Percentiles rank a stretch among this genome's conserved stretches.
phyloP scores from a whole-genome alignment of 35 echinoderm and acorn worm species.

The Stichopus chloronotus region DNA sequence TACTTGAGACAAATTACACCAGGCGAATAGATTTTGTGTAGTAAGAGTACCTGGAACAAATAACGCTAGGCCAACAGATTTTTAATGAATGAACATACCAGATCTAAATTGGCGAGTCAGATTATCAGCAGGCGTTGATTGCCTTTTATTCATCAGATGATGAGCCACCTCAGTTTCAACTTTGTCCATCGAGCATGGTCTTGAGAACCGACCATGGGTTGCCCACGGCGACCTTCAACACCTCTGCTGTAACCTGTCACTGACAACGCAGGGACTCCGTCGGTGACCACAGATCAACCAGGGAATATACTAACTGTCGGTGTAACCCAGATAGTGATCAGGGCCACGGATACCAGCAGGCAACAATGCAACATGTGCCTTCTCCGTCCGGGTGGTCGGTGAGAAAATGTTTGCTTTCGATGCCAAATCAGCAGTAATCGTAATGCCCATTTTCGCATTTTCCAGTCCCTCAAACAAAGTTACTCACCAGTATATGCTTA shows the following conservation, averaged over 20 bases:
- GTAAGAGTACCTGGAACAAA: no score
- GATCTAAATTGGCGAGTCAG: no score
- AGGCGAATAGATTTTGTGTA: no score
- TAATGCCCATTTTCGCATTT: no score
- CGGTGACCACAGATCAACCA: background rate
- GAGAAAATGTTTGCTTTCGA: background rate
- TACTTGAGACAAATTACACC: no score
- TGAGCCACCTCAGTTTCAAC: conserved; percentile 17
- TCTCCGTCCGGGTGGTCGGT: conserved; percentile 59
- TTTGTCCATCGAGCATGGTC: background rate
- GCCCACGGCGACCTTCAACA: background rate
- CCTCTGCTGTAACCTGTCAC: background rate
- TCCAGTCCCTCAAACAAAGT: no score
- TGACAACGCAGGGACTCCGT: background rate
- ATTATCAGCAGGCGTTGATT: no score
- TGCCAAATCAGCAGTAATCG: no score
- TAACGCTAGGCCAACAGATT: no score
- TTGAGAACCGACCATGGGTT: background rate
- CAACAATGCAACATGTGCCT: conserved; percentile 62
- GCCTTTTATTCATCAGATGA: conserved; percentile 28
- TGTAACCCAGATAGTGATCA: conserved; percentile 50
- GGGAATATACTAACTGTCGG: conserved; percentile 42
- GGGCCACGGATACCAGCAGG: conserved; percentile 51
- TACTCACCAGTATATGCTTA: no score
- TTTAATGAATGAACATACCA: no score